These are phyloP conservation scores for Sterrhoptilus dennistouni DNA, from an alignment of 2,113 vertebrate genomes.

Conservation along the genomic window DNA sequence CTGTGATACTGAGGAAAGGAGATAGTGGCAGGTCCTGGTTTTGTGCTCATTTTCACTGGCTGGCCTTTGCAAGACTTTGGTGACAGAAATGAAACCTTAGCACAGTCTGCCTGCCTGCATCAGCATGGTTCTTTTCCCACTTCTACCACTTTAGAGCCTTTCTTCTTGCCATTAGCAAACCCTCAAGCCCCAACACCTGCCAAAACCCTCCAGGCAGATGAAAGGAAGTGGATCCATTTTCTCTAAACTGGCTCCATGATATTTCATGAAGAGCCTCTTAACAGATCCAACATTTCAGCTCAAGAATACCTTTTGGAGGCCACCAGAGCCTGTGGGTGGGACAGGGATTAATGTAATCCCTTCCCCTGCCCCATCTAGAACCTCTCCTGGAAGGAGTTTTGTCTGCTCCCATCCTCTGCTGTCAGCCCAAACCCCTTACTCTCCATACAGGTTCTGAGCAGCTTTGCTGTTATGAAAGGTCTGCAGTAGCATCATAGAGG, in stretches of 20 bases:
- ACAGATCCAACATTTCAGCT: constrained; percentile 72
- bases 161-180: constrained; percentile 66
- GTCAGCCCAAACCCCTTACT: not conserved
- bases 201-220: constrained; percentile 69
- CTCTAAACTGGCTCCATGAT: constrained; percentile 72
- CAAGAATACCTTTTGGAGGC: constrained; percentile 78
- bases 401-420: constrained; percentile 61
- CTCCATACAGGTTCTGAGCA: not conserved
- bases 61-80: not conserved
- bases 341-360: constrained; percentile 71
- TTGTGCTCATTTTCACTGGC: not conserved
- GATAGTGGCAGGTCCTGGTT: not conserved
- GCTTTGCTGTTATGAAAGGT: not conserved
- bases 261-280: constrained; percentile 81
- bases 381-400: constrained; percentile 61
- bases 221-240: constrained; percentile 82
- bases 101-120: not conserved
- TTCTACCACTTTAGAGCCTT: constrained; percentile 36
- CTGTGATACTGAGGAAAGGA: not conserved
- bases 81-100: constrained; percentile 1
- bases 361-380: constrained; percentile 37
- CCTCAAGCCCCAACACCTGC: constrained; percentile 13
- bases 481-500: not conserved
- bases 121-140: constrained; percentile 16
- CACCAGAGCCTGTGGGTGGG: constrained; percentile 54